Evolutionary conservation across 2,888 invertebrate species (phyloP), one percentile per base, ranked within the genome.

Genomic region (Apomyelois bistriatella): DNA sequence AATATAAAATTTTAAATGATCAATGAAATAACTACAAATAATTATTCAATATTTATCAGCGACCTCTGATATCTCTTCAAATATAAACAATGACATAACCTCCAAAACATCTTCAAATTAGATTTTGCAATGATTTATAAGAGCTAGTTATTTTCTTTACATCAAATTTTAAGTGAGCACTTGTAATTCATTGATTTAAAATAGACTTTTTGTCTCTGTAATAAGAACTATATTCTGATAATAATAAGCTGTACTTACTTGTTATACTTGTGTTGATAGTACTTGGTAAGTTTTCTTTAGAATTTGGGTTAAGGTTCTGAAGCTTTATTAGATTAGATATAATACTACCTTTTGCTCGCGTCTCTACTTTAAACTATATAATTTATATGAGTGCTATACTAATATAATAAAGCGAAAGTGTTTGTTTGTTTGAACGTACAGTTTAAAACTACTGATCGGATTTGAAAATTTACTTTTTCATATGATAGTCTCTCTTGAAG

Each of bases 121-220:
- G 3, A 50, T 50, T 40, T 41, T 32, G 40, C 40, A 50, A 50
- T 41, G 30, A 41, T 50, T 50, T 50, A 41, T 28, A 37, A 12
- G 48, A 36, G 38, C 53, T 59, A 56, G 54, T 58, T 56, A 55
- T 52, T 49, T 58, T 48, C 57, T 56, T 56, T 36, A 9, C 54
- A 46, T 52, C 41, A 52, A 40, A 42, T 49, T 28, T 54, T 28
- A 32, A 54, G 52, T 54, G 37, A 15, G 10, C 32, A 40, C 16
- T 43, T 43, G 15, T 52, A 5, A 28, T 5, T 16, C 9, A 46
- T 10, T 10, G 16, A 12, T 22, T 37, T 22, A 43, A 43, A 13
- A 43, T 2, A 36, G 35, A 46, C 52, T 36, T 54, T 41, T 36
- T 43, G n/a, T n/a, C 32, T 47, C 47, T 41, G 47, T n/a, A 17